Evolutionary conservation across 2,888 invertebrate genomes (phyloP), one percentile per base, ranked within the genome.

Genomic region (Latrodectus elegans): DNA sequence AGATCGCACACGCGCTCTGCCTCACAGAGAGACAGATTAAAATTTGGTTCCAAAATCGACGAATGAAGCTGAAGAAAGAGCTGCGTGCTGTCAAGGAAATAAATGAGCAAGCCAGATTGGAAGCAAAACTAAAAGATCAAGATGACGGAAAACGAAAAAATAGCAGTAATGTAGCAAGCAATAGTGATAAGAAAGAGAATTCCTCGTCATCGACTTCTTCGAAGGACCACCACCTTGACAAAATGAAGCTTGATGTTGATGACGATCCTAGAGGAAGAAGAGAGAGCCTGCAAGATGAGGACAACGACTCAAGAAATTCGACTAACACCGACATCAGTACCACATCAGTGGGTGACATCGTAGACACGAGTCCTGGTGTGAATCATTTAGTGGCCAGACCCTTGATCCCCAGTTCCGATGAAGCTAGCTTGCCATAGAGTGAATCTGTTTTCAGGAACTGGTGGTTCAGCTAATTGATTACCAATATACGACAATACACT

Each of bases 11-110:
- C 93, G 97, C 97, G 84, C 95, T 99, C 88, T 97, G 97, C 93
- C 95, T 98, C 91, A 97, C 98, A 91, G 98, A 98, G 93, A 94
- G 98, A 91, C 98, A 98, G 94, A 98, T 97, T 92, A 97, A 97
- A 94, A 97, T 97, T 93, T 91, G 91, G 91, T 97, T 98, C 94
- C 98, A 98, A 93, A 98, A 98, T 89, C 95, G 97, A 91, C 95
- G 98, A 92, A 98, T 98, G 98, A 98, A 98, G 93, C 94, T 97
- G 93, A 98, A 98, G 94, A 98, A 98, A 92, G 98, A 98, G 92
- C 94, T 98, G 91, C 94, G 98, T 91, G 97, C 97, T 75, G 97
- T 97, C 78, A 97, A 97, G 92, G 97, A 97, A 70, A 88, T 89
- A 60, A 89, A 89, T 65, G 89, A 89, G 74, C 89, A 89, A 68